Base-by-base conservation (phyloP, 2,888 invertebrate species). In the Gerris lacustris region DNA sequence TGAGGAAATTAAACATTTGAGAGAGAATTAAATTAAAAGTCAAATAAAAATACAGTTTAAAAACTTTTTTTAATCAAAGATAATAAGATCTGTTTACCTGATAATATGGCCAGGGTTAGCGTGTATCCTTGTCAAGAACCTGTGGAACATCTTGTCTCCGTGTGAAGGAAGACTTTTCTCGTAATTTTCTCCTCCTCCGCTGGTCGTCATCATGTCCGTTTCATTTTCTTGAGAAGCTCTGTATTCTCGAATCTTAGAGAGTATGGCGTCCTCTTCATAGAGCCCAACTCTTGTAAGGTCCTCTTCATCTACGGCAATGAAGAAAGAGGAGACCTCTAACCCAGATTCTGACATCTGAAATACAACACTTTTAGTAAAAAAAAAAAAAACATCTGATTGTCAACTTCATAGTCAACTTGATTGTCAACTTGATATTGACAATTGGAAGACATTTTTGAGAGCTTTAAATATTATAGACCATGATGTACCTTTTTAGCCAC, bases 71-170 rank as follows among this genome's bases (percentile, higher is more conserved):
- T n/a, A n/a, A n/a, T n/a, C n/a, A n/a, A n/a, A n/a, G 31, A 31
- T 31, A 31, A 31, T 4, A 4, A 31, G 31, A 64, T 18, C 7
- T 18, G 18, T 70, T 76, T 81, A 92, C 93, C 94, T 87, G 69
- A 94, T 81, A 76, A 93, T 85, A 80, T 94, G 94, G 17, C 90
- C 88, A 0, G 92, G 92, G 83, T 90, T 90, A 68, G 83, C 82
- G 74, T 89, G 86, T 70, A 94, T 83, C 72, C 86, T 86, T 66
- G 87, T 86, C 43, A 90, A 79, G 78, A 94, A 93, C 72, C 89
- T 86, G 79, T 94, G 90, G 78, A 92, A 93, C 80, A 90, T 84
- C 74, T 86, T 83, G 80, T 94, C 94, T 0, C 93, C 94, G 78
- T 94, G 94, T 45, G 87, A 84, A 0, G 94, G 92, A 70, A 86